A percentile compares a stretch with the other conserved stretches of the same genome.
phyloP scores from a whole-genome alignment of 2,888 invertebrate genomes.

The Hemithea aestivaria region DNA sequence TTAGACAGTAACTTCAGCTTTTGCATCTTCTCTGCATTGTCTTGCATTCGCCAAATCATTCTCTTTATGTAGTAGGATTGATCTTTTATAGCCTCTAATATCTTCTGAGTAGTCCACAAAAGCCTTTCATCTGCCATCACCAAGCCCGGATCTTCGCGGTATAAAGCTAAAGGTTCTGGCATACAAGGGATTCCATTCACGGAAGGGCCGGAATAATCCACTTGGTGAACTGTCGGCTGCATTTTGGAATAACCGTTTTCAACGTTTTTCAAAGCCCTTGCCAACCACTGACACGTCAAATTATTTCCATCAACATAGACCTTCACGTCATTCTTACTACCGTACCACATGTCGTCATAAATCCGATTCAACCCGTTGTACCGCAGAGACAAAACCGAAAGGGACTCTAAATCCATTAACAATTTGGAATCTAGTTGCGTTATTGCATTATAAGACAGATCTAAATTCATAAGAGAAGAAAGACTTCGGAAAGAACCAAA shows the following conservation, averaged over 20 bases:
- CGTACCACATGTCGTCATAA: slow-evolving; percentile 54
- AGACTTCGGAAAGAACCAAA: slow-evolving; percentile 59
- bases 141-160: background rate
- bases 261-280: slow-evolving; percentile 47
- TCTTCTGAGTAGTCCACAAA: slow-evolving; percentile 53
- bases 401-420: slow-evolving; percentile 52
- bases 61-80: slow-evolving; percentile 51
- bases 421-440: slow-evolving; percentile 49
- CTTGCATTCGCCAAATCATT: slow-evolving; percentile 32
- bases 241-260: slow-evolving; percentile 60
- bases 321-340: slow-evolving; percentile 44
- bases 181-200: slow-evolving; percentile 61
- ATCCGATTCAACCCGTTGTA: slow-evolving; percentile 47
- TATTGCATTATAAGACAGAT: slow-evolving; percentile 50
- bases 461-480: slow-evolving; percentile 36
- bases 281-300: slow-evolving; percentile 60
- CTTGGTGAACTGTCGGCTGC: slow-evolving; percentile 41
- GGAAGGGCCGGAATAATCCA: slow-evolving; percentile 33
- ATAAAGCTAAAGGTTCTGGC: slow-evolving; percentile 24
- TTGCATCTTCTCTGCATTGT: slow-evolving; percentile 27
- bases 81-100: slow-evolving; percentile 57
- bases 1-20: slow-evolving; percentile 15
- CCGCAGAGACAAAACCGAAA: slow-evolving; percentile 46
- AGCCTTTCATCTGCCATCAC: slow-evolving; percentile 53
- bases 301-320: slow-evolving; percentile 59